Conservation (phyloP, 2,113 vertebrate species). For the Atlantisia rogersi region DNA sequence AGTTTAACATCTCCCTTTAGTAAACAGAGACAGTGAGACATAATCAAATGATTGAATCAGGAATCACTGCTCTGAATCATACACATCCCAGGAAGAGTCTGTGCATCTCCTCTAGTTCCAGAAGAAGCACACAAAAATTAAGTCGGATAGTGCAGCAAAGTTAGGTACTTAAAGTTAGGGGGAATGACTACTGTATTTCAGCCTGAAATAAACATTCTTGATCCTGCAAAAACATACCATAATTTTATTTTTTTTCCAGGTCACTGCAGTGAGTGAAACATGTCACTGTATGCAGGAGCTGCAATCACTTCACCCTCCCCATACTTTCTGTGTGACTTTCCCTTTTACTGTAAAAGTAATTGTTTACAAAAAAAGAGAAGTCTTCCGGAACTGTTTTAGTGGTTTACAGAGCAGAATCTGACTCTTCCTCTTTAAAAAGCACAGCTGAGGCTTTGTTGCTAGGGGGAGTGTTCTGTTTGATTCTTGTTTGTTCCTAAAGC, state of each 20-base stretch:
- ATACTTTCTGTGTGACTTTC: background rate
- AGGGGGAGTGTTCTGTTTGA: background rate
- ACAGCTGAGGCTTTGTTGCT: conserved; percentile 30
- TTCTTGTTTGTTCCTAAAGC: background rate
- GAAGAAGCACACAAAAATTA: background rate
- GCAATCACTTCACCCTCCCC: background rate
- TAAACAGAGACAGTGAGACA: background rate
- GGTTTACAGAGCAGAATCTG: background rate
- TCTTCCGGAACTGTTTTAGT: background rate
- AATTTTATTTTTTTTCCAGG: background rate
- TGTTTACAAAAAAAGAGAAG: background rate
- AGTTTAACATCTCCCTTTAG: background rate
- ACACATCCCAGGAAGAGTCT: background rate
- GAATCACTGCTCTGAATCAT: background rate
- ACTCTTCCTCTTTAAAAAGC: conserved; percentile 69
- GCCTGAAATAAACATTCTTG: background rate
- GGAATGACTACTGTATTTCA: background rate
- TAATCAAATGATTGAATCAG: background rate
- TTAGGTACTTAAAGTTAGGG: background rate
- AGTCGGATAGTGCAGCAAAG: background rate
- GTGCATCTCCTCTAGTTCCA: background rate
- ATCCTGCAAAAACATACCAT: background rate
- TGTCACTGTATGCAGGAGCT: background rate
- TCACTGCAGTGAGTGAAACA: background rate
- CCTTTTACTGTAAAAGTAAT: background rate